Evolutionary conservation across 2,797 vertebrate genomes (phyloP).

Genomic region (Pangasius djambal): DNA sequence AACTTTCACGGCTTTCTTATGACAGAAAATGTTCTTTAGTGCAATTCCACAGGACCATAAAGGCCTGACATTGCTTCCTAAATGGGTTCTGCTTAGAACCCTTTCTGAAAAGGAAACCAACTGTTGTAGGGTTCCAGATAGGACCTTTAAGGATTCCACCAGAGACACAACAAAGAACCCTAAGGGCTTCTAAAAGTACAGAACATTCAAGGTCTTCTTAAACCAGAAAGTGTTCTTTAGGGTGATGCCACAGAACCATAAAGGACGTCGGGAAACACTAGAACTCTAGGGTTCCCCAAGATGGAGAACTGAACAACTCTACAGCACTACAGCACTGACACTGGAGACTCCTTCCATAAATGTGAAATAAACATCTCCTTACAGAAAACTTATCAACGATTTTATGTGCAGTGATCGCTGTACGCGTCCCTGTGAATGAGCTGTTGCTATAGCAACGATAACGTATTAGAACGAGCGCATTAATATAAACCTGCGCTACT

Average conservation of each 20-base stretch:
- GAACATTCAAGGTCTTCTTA: neutral
- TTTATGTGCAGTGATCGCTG: neutral
- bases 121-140: neutral
- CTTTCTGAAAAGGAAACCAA: neutral
- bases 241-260: neutral
- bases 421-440: neutral
- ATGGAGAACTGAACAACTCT: neutral
- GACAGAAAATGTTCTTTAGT: neutral
- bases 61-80: neutral
- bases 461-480: neutral
- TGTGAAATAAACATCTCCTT: neutral
- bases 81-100: neutral
- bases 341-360: slow-evolving; percentile 2
- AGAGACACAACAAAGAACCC: neutral
- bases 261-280: neutral
- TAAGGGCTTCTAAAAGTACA: neutral
- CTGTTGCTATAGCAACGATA: neutral
- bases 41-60: neutral
- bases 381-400: neutral
- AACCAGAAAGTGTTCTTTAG: neutral
- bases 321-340: no score
- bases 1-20: neutral
- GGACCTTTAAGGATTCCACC: neutral
- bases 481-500: neutral
- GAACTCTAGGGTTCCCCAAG: no score